These are phyloP conservation scores for Aporophyla nigra DNA, from an alignment of 2,888 invertebrate genomes.

Conservation along the genomic window DNA sequence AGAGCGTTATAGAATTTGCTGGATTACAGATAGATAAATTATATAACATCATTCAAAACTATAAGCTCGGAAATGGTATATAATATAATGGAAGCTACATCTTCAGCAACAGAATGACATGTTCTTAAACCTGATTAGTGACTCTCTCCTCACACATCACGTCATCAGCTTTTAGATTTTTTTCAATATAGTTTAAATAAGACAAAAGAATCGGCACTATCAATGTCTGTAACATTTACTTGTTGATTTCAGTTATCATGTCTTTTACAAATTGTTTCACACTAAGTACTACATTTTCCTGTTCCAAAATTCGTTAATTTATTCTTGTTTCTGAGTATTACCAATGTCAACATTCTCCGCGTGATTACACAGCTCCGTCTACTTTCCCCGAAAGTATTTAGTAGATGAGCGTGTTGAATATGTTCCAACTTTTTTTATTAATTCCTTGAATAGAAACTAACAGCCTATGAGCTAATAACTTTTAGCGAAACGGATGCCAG, in stretches of 20 bases:
- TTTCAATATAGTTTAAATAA: constrained; percentile 9
- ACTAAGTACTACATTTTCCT: constrained; percentile 47
- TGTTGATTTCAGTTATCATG: constrained; percentile 12
- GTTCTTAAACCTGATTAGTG: background rate
- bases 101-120: background rate
- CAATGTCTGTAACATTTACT: constrained; percentile 37
- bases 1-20: background rate
- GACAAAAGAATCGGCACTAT: constrained; percentile 7
- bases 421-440: constrained; percentile 33
- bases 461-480: background rate
- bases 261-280: constrained; percentile 16
- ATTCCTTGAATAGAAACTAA: constrained; percentile 19
- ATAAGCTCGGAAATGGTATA: background rate
- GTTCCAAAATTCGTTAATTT: constrained; percentile 37
- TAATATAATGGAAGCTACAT: background rate
- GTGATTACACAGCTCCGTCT: constrained; percentile 24
- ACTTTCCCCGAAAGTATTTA: constrained; percentile 48
- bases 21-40: background rate
- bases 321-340: constrained; percentile 49
- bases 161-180: too few species aligned
- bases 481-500: constrained; percentile 16
- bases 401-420: constrained; percentile 30
- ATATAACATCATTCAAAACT: background rate
- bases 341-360: constrained; percentile 32
- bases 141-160: too few species aligned